Evolutionary conservation across 2,888 invertebrate genomes (phyloP).

Genomic region (Agapetus fuscipes): DNA sequence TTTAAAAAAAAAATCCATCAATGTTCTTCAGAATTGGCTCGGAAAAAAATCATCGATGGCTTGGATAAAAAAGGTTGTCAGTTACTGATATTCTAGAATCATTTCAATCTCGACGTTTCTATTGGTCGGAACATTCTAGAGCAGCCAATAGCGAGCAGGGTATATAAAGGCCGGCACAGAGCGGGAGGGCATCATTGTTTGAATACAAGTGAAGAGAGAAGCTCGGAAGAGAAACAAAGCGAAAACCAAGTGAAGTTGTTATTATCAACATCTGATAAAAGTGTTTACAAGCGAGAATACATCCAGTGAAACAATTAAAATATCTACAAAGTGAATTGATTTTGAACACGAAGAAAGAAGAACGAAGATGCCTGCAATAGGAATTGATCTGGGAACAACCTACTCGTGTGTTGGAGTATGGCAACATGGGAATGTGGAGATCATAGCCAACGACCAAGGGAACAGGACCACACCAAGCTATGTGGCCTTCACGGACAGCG

Average conservation of each 20-base stretch:
- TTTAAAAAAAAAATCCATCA: too few species aligned
- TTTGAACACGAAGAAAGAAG: neutral
- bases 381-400: conserved; percentile 79
- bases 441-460: conserved; percentile 82
- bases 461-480: conserved; percentile 82
- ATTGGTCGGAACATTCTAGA: conserved; percentile 7
- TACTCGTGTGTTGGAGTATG: too few species aligned
- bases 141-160: conserved; percentile 5
- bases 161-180: conserved; percentile 5
- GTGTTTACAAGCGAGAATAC: neutral
- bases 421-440: too few species aligned
- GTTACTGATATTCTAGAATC: too few species aligned
- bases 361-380: conserved; percentile 40
- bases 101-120: too few species aligned
- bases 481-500: conserved; percentile 78
- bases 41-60: too few species aligned
- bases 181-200: conserved; percentile 8
- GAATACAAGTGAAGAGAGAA: conserved; percentile 1
- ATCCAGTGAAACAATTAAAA: neutral
- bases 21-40: too few species aligned
- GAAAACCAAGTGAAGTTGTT: too few species aligned
- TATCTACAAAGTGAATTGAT: neutral
- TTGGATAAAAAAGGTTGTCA: too few species aligned
- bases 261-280: neutral
- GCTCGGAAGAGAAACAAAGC: neutral